Base-by-base conservation (phyloP, 2,113 vertebrate genomes). In the Tetrao urogallus region DNA sequence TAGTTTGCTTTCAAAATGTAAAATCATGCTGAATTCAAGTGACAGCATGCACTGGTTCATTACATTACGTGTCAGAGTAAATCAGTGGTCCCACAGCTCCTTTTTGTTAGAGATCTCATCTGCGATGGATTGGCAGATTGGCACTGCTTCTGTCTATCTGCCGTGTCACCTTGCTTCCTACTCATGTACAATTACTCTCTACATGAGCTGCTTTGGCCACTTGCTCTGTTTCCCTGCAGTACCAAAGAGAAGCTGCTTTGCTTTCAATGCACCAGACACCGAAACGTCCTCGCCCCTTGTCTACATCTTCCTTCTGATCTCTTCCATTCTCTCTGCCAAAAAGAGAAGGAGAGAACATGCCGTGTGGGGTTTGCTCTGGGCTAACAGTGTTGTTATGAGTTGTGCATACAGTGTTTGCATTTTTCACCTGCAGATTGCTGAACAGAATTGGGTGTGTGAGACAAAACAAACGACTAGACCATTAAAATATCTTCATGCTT, bases 21-120 rank as follows among this genome's bases (percentile, higher is more conserved):
- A 97, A 94, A 96, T 72, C 93, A 48, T 65, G 14, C 36, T 45
- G 89, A 86, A 88, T 90, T 92, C 85, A 78, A 72, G 86, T 86
- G 91, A 86, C 95, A 97, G 96, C 70, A 9, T 86, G 93, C 82
- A 9, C 57, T 30, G 90, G 69, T 96, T 96, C 94, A 90, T 96
- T 95, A 95, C 88, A 72, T 95, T 75, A 57, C 3, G 17, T 95
- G 93, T 95, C 94, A 95, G 90, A 91, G 40, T 84, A 91, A 92
- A 97, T 95, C 96, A 90, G 70, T 79, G 88, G 52, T 84, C 22
- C 12, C 21, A 27, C 76, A 81, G 79, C 42, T 93, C 69, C 47
- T 91, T 95, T 94, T 73, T 90, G 82, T 93, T 90, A 86, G 73
- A 83, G 85, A 86, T 82, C 69, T 66, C 65, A 54, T 96, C 48